A percentile compares a stretch with the other conserved stretches of the same genome.
Evolutionary conservation across 2,888 invertebrate species (phyloP).

Genomic region (Synanthedon andrenaeformis): DNA sequence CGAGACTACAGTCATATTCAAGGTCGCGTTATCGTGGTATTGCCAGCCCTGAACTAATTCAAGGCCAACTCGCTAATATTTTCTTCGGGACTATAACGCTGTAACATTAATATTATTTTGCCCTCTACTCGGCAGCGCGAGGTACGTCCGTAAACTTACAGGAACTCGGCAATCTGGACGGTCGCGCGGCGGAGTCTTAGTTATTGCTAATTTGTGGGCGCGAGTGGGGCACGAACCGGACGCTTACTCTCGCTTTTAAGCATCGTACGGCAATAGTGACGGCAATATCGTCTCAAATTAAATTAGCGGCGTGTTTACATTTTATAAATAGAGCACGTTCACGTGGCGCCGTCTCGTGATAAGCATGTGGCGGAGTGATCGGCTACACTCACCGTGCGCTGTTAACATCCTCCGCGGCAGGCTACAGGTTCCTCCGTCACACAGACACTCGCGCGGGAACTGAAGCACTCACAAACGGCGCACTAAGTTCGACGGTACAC

Average conservation of each 20-base stretch:
- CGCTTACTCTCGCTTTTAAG: constrained; percentile 46
- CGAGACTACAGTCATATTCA: constrained; percentile 49
- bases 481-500: constrained; percentile 65
- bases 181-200: constrained; percentile 44
- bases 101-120: constrained; percentile 4
- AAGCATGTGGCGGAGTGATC: constrained; percentile 37
- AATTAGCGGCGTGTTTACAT: constrained; percentile 66
- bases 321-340: constrained; percentile 65
- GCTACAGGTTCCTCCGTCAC: constrained; percentile 55
- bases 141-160: constrained; percentile 41
- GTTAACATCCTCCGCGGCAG: constrained; percentile 67
- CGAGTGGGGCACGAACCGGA: constrained; percentile 31
- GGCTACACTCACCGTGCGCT: constrained; percentile 64
- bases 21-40: constrained; percentile 68
- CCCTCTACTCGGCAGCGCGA: constrained; percentile 9
- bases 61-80: constrained; percentile 35
- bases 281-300: constrained; percentile 47
- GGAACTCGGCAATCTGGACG: constrained; percentile 61
- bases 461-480: constrained; percentile 67
- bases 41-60: constrained; percentile 55
- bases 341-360: constrained; percentile 58
- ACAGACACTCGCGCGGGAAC: constrained; percentile 65
- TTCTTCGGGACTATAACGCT: constrained; percentile 16
- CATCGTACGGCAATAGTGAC: constrained; percentile 38
- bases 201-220: constrained; percentile 54